Conservation (phyloP, 2,113 vertebrate species). For the Oncorhynchus tshawytscha region DNA sequence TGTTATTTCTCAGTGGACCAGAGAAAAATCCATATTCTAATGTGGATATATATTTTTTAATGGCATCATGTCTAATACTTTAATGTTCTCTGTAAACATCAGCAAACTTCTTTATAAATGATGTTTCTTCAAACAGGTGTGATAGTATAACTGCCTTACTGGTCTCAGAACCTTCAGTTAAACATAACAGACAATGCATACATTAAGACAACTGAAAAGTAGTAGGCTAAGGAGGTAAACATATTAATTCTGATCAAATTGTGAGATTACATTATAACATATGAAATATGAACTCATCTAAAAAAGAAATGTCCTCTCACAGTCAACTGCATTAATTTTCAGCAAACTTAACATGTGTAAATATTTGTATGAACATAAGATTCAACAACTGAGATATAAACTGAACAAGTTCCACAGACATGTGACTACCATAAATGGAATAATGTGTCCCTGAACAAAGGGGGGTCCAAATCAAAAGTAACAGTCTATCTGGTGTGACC, state of each 20-base stretch:
- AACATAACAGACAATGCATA: background rate
- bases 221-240: background rate
- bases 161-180: conserved; percentile 9
- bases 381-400: too few relatives aligned
- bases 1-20: conserved; percentile 25
- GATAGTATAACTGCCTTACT: conserved; percentile 29
- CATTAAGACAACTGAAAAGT: background rate
- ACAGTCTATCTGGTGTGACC: too few relatives aligned
- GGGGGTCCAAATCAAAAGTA: too few relatives aligned
- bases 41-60: conserved; percentile 4
- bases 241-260: background rate
- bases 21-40: conserved; percentile 28
- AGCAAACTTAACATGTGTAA: too few relatives aligned
- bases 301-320: too few relatives aligned
- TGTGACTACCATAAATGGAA: too few relatives aligned
- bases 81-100: background rate
- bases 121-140: background rate
- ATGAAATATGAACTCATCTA: background rate
- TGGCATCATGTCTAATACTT: conserved; percentile 6
- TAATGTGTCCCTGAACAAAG: too few relatives aligned
- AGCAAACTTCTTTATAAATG: conserved; percentile 9
- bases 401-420: too few relatives aligned
- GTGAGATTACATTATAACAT: background rate
- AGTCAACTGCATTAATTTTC: too few relatives aligned
- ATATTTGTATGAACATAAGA: too few relatives aligned